These are phyloP conservation scores for Malacosoma neustria DNA, from an alignment of 2,888 invertebrate species.

Conservation along the genomic window DNA sequence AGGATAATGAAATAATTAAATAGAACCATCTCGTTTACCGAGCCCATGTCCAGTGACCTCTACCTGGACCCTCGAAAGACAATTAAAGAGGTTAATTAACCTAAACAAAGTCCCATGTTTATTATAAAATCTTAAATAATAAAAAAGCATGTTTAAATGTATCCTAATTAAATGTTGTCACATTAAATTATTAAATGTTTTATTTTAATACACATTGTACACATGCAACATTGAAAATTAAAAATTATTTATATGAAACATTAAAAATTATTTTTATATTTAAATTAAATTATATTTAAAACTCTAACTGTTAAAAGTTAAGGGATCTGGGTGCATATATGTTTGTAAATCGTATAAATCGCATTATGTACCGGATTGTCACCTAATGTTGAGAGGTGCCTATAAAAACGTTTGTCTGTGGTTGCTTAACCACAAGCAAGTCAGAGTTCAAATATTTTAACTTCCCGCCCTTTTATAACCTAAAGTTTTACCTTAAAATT, in stretches of 20 bases:
- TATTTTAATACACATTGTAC: neutral
- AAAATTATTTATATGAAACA: neutral
- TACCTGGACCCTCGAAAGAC: conserved; percentile 19
- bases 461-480: too few species aligned
- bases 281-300: conserved; percentile 1
- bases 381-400: too few species aligned
- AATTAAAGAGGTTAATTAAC: conserved; percentile 43
- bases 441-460: too few species aligned
- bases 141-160: conserved; percentile 22
- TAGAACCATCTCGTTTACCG: neutral
- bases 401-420: too few species aligned
- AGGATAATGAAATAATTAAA: neutral
- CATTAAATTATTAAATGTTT: neutral
- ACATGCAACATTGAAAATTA: neutral
- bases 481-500: too few species aligned
- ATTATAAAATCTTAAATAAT: conserved; percentile 32
- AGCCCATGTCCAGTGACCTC: neutral
- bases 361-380: too few species aligned
- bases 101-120: conserved; percentile 32
- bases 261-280: conserved; percentile 1
- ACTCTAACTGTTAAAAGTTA: too few species aligned
- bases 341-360: too few species aligned
- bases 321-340: too few species aligned
- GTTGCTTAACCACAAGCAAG: too few species aligned
- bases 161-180: too few species aligned